These are phyloP conservation scores for Danio aesculapii DNA, from an alignment of 2,797 vertebrate genomes.

Conservation along the genomic window DNA sequence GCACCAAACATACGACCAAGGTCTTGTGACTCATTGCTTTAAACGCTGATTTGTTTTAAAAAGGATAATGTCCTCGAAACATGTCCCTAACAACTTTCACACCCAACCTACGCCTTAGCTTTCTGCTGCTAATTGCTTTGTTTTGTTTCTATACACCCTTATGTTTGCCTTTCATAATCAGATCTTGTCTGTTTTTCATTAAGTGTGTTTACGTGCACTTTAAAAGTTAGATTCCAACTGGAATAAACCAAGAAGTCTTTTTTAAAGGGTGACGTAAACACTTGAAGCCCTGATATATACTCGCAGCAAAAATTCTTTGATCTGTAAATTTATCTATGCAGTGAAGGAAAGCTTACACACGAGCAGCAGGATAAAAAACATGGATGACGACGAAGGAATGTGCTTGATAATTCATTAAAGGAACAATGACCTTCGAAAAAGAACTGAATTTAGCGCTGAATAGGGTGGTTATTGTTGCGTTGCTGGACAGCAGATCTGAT, in stretches of 20 bases:
- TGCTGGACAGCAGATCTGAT: too few relatives aligned
- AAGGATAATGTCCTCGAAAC: constrained; percentile 11
- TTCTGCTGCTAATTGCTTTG: constrained; percentile 7
- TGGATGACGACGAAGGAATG: too few relatives aligned
- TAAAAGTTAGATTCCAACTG: neutral
- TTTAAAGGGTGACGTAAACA: neutral
- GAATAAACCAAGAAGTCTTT: neutral
- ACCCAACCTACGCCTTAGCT: constrained; percentile 7
- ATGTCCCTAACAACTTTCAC: constrained; percentile 7
- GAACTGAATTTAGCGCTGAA: too few relatives aligned
- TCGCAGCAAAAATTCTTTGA: too few relatives aligned
- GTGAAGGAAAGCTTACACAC: too few relatives aligned
- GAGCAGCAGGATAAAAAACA: too few relatives aligned
- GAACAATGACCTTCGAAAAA: too few relatives aligned
- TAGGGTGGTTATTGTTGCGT: too few relatives aligned
- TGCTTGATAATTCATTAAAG: too few relatives aligned
- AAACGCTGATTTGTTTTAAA: constrained; percentile 2
- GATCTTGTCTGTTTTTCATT: neutral
- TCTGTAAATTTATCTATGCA: too few relatives aligned
- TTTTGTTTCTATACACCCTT: neutral
- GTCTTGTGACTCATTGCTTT: constrained; percentile 22
- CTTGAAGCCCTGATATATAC: neutral
- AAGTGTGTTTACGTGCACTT: neutral
- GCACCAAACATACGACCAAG: neutral
- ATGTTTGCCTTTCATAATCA: constrained; percentile 8